Evolutionary conservation across 2,888 invertebrate genomes (phyloP).

Genomic region (Silvanus unidentatus): DNA sequence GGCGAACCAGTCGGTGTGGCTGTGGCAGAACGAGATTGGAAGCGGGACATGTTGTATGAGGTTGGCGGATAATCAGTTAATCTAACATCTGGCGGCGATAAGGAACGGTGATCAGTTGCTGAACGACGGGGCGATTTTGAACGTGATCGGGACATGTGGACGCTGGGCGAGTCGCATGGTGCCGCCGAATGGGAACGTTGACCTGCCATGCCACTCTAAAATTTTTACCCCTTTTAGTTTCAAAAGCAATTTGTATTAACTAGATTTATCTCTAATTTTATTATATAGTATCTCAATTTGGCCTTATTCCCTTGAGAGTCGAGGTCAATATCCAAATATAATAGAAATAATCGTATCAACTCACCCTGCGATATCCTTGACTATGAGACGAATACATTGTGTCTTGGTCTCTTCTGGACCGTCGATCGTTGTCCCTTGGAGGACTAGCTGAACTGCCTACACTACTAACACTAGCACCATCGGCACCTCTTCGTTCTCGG

Average conservation of each 20-base stretch:
- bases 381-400: constrained; percentile 52
- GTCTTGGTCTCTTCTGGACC: constrained; percentile 79
- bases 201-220: constrained; percentile 46
- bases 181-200: constrained; percentile 85
- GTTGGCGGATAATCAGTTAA: constrained; percentile 56
- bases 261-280: no score
- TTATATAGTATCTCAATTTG: no score
- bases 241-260: no score
- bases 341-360: neutral
- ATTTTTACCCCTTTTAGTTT: constrained; percentile 9
- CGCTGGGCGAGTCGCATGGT: constrained; percentile 59
- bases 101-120: constrained; percentile 63
- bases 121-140: constrained; percentile 72
- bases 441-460: constrained; percentile 86
- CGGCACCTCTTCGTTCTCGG: constrained; percentile 59
- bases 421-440: constrained; percentile 65
- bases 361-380: no score
- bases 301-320: no score
- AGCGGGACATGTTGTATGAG: constrained; percentile 51
- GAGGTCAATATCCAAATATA: neutral
- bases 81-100: constrained; percentile 73
- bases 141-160: constrained; percentile 57
- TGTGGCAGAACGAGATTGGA: constrained; percentile 81
- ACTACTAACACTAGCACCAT: constrained; percentile 84
- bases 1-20: constrained; percentile 90